Percentiles rank a stretch among this genome's conserved stretches.
These are phyloP conservation scores for Mormyrops attenuatus DNA, from an alignment of 2,797 vertebrate genomes.

Conservation along the genomic window DNA sequence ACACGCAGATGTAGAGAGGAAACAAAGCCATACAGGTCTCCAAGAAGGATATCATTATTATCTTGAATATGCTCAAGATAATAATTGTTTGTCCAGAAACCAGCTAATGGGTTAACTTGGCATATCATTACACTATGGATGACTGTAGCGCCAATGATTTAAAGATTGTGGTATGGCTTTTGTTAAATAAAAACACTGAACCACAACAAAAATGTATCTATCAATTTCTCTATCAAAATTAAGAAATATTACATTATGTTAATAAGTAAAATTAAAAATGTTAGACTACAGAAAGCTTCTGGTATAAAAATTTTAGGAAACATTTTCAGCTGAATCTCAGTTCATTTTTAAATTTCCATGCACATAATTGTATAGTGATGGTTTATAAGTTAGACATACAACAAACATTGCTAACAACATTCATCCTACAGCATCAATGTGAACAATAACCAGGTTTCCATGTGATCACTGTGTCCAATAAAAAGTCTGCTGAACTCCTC, in stretches of 20 bases:
- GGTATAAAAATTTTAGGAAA: neutral
- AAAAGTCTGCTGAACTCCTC: neutral
- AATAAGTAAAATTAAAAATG: neutral
- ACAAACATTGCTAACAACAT: neutral
- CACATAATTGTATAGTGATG: neutral
- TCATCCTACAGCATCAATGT: neutral
- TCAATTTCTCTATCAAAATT: neutral
- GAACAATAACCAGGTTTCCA: neutral
- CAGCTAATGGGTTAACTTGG: neutral
- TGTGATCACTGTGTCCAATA: neutral
- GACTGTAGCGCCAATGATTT: neutral
- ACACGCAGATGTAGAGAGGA: conserved; percentile 56
- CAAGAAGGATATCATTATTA: conserved; percentile 31
- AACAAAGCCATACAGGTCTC: conserved; percentile 33
- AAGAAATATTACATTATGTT: neutral
- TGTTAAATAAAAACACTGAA: neutral
- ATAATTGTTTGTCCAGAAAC: neutral
- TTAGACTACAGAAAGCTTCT: neutral
- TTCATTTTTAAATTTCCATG: neutral
- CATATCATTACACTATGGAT: neutral
- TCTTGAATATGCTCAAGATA: neutral
- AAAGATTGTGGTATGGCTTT: neutral
- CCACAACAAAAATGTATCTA: neutral
- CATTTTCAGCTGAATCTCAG: neutral
- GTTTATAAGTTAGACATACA: neutral